Evolutionary conservation across 2,888 invertebrate genomes (phyloP), one percentile per base, ranked within the genome.

Genomic region (Ashinkailepas kermadecensis): DNA sequence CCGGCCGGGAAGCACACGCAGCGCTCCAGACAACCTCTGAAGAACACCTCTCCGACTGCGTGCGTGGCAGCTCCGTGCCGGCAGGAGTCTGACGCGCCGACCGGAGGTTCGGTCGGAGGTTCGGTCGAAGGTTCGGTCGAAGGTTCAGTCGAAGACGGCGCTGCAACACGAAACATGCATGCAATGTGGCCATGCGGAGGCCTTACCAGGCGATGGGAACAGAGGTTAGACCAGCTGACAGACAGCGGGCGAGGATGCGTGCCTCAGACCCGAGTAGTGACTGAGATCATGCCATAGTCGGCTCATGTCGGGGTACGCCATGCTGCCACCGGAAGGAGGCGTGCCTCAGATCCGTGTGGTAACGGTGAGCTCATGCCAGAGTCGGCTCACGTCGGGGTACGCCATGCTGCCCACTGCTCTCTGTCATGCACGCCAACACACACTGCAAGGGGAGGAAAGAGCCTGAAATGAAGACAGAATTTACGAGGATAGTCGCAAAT

Each of bases 1-100:
- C 84, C 84, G 78, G 83, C 83, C 10, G 82, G 82, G 59, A 80
- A 64, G 80, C 85, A 85, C 13, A 82, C 82, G 82, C 85, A 85
- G 13, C 82, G 81, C 80, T 83, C 80, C 65, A 84, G 84, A 78
- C 85, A 85, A 21, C 83, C 84, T n/a, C 82, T 80, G 70, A 81
- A 82, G 83, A 84, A 85, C 74, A 74, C 74, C 65, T 82, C 82
- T 8, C 85, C 84, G 10, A 84, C 83, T 39, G 83, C 65, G 82
- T 83, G 82, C 13, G 85, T 84, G 25, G 81, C 74, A 81, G 85
- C 85, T 15, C 84, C 83, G 82, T 84, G 83, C 56, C 85, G 80
- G 82, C 86, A 86, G 11, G 39, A 23, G 70, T 70, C 70, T 0
- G 39, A 39, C 39, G 39, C 39, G 39, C 4, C 39, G 39, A 39